Percentiles rank a stretch among this genome's conserved stretches.
phyloP scores from a whole-genome alignment of 2,113 vertebrate species.

The Caracal caracal region DNA sequence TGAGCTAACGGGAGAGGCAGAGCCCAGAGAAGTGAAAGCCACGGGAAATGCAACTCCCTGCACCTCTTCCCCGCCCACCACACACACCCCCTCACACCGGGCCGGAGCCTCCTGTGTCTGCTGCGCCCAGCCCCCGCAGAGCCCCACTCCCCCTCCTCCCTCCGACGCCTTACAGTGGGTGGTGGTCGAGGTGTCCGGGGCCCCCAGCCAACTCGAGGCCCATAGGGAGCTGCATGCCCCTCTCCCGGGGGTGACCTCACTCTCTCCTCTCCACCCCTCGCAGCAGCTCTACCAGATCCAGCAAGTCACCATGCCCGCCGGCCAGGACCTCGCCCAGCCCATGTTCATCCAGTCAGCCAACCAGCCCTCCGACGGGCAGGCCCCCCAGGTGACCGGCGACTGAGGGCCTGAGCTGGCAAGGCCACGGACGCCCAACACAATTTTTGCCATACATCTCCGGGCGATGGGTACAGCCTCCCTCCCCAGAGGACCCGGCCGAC shows the following conservation, averaged over 20 bases:
- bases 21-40: conserved; percentile 66
- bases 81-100: conserved; percentile 3
- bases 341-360: conserved; percentile 99
- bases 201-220: conserved; percentile 45
- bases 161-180: conserved; percentile 46
- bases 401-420: conserved; percentile 84
- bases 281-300: conserved; percentile 99
- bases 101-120: conserved; percentile 56
- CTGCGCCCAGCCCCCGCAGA: conserved; percentile 47
- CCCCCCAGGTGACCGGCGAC: conserved; percentile 93
- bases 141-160: background rate
- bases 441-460: conserved; percentile 57
- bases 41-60: conserved; percentile 51
- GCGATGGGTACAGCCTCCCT: conserved; percentile 58
- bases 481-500: conserved; percentile 67
- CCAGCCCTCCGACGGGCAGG: conserved; percentile 91
- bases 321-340: conserved; percentile 96
- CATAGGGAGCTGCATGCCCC: conserved; percentile 47
- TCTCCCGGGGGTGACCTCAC: conserved; percentile 67
- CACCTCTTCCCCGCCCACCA: conserved; percentile 46
- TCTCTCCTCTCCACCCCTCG: conserved; percentile 37
- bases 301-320: conserved; percentile 99
- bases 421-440: conserved; percentile 36
- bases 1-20: conserved; percentile 71
- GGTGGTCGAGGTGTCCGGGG: conserved; percentile 63